Evolutionary conservation across 2,113 vertebrate genomes (phyloP).

Genomic region (Spilogale gracilis): DNA sequence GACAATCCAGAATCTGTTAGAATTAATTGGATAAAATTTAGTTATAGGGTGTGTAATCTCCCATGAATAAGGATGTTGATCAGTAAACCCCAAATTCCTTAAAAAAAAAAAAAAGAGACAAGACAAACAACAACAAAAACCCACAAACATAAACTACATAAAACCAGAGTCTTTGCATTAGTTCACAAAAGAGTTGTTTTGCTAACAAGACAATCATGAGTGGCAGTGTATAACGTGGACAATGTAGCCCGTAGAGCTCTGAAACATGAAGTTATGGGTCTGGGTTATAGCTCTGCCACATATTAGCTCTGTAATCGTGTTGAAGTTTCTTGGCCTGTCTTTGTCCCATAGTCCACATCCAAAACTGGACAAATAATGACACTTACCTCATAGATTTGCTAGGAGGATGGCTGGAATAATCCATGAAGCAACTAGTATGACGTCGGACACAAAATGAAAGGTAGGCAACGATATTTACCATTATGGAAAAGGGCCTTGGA

Average conservation of each 20-base stretch:
- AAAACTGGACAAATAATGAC: neutral
- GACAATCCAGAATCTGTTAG: neutral
- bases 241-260: neutral
- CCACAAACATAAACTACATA: neutral
- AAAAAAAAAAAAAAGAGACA: neutral
- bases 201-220: no score
- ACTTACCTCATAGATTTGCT: neutral
- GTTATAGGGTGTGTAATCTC: neutral
- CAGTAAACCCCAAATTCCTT: neutral
- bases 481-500: neutral
- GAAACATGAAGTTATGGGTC: neutral
- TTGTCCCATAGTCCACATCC: neutral
- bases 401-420: neutral
- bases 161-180: neutral
- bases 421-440: neutral
- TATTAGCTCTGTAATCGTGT: neutral
- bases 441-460: neutral
- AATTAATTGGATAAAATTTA: neutral
- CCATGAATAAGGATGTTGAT: neutral
- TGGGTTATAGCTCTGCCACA: neutral
- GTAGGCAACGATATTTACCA: neutral
- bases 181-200: neutral
- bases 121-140: neutral
- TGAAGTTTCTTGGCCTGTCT: neutral
- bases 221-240: neutral